phyloP scores from a whole-genome alignment of 1,140 invertebrate genomes.

The Zelostemma sp. region DNA sequence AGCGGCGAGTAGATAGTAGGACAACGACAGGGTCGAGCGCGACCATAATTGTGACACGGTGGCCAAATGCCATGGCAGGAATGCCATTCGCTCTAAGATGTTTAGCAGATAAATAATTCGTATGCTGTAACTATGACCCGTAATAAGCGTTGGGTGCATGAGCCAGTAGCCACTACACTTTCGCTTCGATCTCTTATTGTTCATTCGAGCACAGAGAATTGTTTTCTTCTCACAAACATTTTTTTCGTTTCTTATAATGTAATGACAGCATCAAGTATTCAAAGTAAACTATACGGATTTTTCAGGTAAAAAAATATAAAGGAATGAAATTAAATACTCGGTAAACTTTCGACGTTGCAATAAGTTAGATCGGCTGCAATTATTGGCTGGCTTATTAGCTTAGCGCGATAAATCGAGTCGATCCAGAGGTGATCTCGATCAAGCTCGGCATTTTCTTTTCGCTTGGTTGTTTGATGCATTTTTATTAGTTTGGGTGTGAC shows the following conservation, averaged over 20 bases:
- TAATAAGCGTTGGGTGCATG: background rate
- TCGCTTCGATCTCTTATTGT: too few species aligned
- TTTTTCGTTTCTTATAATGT: too few species aligned
- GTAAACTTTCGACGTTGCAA: too few species aligned
- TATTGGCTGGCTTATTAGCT: conserved; percentile 53
- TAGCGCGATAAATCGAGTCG: conserved; percentile 55
- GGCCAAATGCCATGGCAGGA: conserved; percentile 24
- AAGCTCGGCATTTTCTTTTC: conserved; percentile 34
- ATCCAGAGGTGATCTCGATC: conserved; percentile 49
- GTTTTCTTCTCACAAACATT: too few species aligned
- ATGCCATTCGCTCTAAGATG: conserved; percentile 22
- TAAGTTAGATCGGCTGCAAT: too few species aligned
- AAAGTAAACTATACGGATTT: too few species aligned
- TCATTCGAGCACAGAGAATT: too few species aligned
- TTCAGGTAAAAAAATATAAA: too few species aligned
- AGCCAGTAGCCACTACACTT: background rate
- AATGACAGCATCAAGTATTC: too few species aligned
- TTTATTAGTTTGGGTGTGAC: conserved; percentile 42
- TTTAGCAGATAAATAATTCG: conserved; percentile 33
- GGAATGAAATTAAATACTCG: too few species aligned
- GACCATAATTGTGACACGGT: conserved; percentile 40
- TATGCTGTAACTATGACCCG: conserved; percentile 7
- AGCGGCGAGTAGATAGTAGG: conserved; percentile 23
- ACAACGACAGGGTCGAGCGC: conserved; percentile 26
- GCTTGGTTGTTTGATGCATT: conserved; percentile 32